Percentiles rank a stretch among this genome's conserved stretches.
These are phyloP conservation scores for Umimayanthus kanabou DNA, from an alignment of 92 coral and sea anemone species.

Conservation along the genomic window DNA sequence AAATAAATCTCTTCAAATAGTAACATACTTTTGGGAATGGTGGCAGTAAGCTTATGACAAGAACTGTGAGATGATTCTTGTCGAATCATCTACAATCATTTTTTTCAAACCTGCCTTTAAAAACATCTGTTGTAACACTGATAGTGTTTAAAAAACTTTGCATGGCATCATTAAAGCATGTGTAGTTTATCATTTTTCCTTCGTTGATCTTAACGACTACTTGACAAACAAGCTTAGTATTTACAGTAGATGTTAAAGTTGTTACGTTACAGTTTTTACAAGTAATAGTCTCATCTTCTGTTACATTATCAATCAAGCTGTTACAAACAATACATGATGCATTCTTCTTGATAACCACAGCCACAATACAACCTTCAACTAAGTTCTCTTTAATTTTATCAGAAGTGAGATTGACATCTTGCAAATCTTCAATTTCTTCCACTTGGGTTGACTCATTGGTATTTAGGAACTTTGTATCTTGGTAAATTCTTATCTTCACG, in stretches of 20 bases:
- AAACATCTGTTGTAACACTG: neutral
- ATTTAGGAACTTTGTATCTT: conserved; percentile 24
- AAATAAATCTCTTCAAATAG: neutral
- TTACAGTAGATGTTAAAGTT: conserved; percentile 1
- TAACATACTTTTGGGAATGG: neutral
- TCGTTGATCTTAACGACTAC: neutral
- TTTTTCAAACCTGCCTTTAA: conserved; percentile 15
- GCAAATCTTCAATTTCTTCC: conserved; percentile 6
- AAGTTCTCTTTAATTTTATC: neutral
- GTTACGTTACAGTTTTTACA: conserved; percentile 5
- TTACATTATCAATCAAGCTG: neutral
- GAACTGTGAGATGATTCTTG: conserved; percentile 6
- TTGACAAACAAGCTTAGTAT: conserved; percentile 5
- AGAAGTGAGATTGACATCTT: conserved; percentile 10
- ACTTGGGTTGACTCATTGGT: conserved; percentile 24
- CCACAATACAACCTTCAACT: neutral
- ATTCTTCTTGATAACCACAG: neutral
- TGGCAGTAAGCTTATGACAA: neutral
- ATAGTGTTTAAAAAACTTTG: conserved; percentile 1
- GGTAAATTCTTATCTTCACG: conserved; percentile 10
- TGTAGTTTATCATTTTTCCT: conserved; percentile 16
- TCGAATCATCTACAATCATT: conserved; percentile 14
- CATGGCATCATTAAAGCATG: conserved; percentile 18
- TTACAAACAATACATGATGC: conserved; percentile 13
- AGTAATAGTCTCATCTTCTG: conserved; percentile 5